Evolutionary conservation across 2,797 vertebrate species (phyloP).

Genomic region (Lophotriccus pileatus): DNA sequence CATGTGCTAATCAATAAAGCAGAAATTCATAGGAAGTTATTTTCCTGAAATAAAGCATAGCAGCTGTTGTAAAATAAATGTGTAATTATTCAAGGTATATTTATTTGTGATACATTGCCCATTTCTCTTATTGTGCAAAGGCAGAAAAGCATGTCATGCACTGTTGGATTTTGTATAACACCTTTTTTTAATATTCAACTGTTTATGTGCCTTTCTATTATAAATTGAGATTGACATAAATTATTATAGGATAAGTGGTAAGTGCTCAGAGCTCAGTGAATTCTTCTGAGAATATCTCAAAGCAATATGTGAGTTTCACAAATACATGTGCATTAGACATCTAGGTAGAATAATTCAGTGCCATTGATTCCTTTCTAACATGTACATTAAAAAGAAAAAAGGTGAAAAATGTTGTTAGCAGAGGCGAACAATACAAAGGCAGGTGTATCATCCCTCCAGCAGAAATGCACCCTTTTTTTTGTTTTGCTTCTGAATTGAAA

Average conservation of each 20-base stretch:
- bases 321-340: not conserved
- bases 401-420: not conserved
- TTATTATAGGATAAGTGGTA: not conserved
- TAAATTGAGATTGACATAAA: not conserved
- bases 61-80: not conserved
- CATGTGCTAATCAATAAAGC: not conserved
- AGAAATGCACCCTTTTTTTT: not conserved
- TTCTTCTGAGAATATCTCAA: not conserved
- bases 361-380: not conserved
- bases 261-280: not conserved
- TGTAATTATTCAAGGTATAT: not conserved
- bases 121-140: not conserved
- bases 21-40: not conserved
- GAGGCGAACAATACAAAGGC: not conserved
- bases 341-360: not conserved
- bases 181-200: not conserved
- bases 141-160: not conserved
- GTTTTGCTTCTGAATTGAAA: not conserved
- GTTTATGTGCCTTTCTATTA: not conserved
- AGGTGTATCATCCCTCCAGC: not conserved
- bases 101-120: not conserved
- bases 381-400: not conserved
- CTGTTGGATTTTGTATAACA: not conserved
- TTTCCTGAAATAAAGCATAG: not conserved
- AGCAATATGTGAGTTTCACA: not conserved